These are phyloP conservation scores for Holacanthus passer DNA, from an alignment of 2,113 vertebrate species.

Conservation along the genomic window DNA sequence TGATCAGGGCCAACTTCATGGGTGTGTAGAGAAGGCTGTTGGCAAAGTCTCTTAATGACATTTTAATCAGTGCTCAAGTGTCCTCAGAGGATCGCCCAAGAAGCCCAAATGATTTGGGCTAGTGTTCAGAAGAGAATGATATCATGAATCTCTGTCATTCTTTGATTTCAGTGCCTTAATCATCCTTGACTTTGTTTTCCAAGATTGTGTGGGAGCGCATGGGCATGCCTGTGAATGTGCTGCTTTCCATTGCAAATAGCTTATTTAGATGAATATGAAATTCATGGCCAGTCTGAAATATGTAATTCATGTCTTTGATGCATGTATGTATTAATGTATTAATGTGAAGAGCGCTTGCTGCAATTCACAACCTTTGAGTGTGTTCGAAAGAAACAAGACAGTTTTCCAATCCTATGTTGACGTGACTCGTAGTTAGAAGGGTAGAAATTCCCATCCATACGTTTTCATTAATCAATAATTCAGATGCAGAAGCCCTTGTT, in stretches of 20 bases:
- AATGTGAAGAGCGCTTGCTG: slow-evolving; percentile 2
- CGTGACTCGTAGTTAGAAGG: not conserved
- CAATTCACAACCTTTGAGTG: not conserved
- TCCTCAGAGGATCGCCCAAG: slow-evolving; percentile 46
- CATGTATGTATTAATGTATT: slow-evolving; percentile 19
- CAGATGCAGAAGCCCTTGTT: not conserved
- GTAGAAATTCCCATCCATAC: not conserved
- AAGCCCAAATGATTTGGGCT: slow-evolving; percentile 37
- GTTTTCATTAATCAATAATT: slow-evolving; percentile 47
- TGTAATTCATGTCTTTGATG: slow-evolving; percentile 26
- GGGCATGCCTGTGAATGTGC: slow-evolving; percentile 4
- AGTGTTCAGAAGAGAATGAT: slow-evolving; percentile 38
- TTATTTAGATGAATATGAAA: slow-evolving; percentile 13
- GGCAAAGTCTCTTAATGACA: slow-evolving; percentile 61
- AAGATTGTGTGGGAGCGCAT: not conserved
- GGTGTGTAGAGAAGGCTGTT: slow-evolving; percentile 29
- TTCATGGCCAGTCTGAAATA: slow-evolving; percentile 15
- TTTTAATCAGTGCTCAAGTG: slow-evolving; percentile 69
- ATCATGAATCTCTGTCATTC: slow-evolving; percentile 57
- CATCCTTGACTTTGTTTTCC: slow-evolving; percentile 51
- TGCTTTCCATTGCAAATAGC: slow-evolving; percentile 26
- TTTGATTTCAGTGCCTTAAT: slow-evolving; percentile 42
- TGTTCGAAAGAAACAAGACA: slow-evolving; percentile 18
- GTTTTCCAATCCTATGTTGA: not conserved
- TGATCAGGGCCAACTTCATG: slow-evolving; percentile 46